phyloP scores from a whole-genome alignment of 2,888 invertebrate species.

The Drosophila infuscata region DNA sequence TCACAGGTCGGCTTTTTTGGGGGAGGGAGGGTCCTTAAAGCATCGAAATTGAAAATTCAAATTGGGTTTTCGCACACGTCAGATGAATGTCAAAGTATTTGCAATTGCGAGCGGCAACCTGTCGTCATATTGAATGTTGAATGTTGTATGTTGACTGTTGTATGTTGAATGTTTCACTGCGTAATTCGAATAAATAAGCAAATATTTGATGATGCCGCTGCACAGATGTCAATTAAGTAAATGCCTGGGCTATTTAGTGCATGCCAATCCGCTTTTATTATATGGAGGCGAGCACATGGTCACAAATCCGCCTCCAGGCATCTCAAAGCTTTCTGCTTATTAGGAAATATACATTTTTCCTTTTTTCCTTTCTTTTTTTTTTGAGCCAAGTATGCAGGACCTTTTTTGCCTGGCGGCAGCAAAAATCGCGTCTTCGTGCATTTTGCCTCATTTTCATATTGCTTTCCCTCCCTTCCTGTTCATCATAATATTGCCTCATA shows the following conservation, averaged over 20 bases:
- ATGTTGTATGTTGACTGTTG: too few relatives aligned
- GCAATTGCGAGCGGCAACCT: slow-evolving; percentile 45
- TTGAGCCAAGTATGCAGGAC: slow-evolving; percentile 44
- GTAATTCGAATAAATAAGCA: slow-evolving; percentile 43
- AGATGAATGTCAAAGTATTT: slow-evolving; percentile 55
- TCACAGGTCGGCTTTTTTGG: slow-evolving; percentile 33
- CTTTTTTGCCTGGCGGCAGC: slow-evolving; percentile 44
- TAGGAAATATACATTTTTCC: slow-evolving; percentile 41
- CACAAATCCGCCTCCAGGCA: slow-evolving; percentile 17
- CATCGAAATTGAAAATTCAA: slow-evolving; percentile 52
- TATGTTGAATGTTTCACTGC: neutral
- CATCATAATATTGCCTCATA: slow-evolving; percentile 69
- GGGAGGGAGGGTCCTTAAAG: slow-evolving; percentile 14
- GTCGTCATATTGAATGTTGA: slow-evolving; percentile 28
- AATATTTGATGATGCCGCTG: slow-evolving; percentile 53
- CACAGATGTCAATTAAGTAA: slow-evolving; percentile 74
- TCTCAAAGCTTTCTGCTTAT: slow-evolving; percentile 64
- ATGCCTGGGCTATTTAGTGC: slow-evolving; percentile 67
- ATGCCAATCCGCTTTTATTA: slow-evolving; percentile 64
- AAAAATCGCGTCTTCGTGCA: slow-evolving; percentile 29
- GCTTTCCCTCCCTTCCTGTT: slow-evolving; percentile 60
- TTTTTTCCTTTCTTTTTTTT: slow-evolving; percentile 21
- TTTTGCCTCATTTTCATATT: slow-evolving; percentile 72
- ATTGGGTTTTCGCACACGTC: slow-evolving; percentile 51
- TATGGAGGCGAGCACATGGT: slow-evolving; percentile 6